Percentiles rank a stretch among this genome's conserved stretches.
These are phyloP conservation scores for Nyctibius bracteatus DNA, from an alignment of 2,113 vertebrate genomes.

Conservation along the genomic window DNA sequence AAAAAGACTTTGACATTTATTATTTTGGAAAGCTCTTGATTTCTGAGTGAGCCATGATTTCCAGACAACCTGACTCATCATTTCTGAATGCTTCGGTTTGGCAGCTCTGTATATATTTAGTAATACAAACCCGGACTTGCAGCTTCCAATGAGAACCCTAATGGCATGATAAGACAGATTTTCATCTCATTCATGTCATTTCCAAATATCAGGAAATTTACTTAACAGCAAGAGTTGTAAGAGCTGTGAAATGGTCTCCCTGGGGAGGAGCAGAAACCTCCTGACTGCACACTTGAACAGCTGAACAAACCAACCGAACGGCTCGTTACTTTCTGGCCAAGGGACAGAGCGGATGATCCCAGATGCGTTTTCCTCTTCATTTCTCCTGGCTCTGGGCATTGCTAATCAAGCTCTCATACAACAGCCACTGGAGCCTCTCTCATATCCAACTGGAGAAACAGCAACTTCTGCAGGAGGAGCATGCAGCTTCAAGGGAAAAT, in stretches of 20 bases:
- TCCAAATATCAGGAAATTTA: slow-evolving; percentile 23
- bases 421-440: background rate
- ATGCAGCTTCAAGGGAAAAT: background rate
- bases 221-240: background rate
- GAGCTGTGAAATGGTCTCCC: slow-evolving; percentile 1
- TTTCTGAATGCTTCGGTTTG: slow-evolving; percentile 43
- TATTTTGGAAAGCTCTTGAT: slow-evolving; percentile 5
- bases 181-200: slow-evolving; percentile 11
- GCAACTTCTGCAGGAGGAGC: background rate
- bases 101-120: slow-evolving; percentile 22
- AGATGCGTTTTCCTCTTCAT: background rate
- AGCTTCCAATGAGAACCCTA: slow-evolving; percentile 29
- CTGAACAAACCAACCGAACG: background rate
- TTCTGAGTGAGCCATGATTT: background rate
- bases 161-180: slow-evolving; percentile 44
- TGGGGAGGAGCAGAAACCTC: background rate
- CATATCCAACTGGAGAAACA: background rate
- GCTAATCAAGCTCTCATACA: background rate
- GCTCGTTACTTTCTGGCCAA: background rate
- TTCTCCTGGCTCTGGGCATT: slow-evolving; percentile 2
- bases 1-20: background rate
- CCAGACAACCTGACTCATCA: slow-evolving; percentile 52
- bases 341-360: background rate
- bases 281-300: background rate
- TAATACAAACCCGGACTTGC: slow-evolving; percentile 48